Base-by-base conservation (phyloP, 2,797 vertebrate genomes). In the Mormyrus proboscirostris region DNA sequence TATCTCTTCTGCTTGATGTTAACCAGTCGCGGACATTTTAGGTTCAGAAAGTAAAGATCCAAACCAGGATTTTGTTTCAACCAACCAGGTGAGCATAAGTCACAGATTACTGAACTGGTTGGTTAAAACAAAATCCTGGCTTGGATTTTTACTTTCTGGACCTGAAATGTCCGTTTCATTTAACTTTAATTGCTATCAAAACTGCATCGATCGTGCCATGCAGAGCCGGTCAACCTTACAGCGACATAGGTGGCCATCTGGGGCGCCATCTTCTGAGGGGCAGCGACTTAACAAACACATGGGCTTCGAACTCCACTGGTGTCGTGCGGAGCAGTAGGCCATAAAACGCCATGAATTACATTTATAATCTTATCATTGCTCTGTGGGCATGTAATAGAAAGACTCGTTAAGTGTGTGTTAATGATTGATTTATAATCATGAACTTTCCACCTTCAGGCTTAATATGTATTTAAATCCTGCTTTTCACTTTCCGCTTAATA, bases 361-460 rank as follows among this genome's bases (percentile, higher is more conserved):
- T 82, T 82, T 47, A 19, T 47, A 47, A n/a, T 82, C 76, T 82
- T 47, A 82, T 82, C 76, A 82, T 16, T 82, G 76, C 41, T 44
- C 76, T 9, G 41, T 82, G 76, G 76, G 38, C 38, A 82, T 82
- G 41, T 47, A 82, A 82, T 82, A 47, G 76, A 82, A 82, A 82
- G 38, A 10, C 76, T 82, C 19, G 19, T 47, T 82, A 19, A 82
- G 19, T 47, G 38, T 79, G 19, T 82, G 76, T 82, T 82, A 47
- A 47, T 47, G 76, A 47, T 47, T 82, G 76, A 47, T 82, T 47
- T 82, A 82, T 82, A 82, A 82, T 82, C 76, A 82, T 82, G 41
- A 41, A 82, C 76, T 82, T 82, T 79, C 38, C 41, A 47, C 76
- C 76, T 47, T 82, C 76, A 82, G 76, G 41, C 76, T 82, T 19